phyloP scores from a whole-genome alignment of 2,888 invertebrate genomes.

The Chrysolina americana region DNA sequence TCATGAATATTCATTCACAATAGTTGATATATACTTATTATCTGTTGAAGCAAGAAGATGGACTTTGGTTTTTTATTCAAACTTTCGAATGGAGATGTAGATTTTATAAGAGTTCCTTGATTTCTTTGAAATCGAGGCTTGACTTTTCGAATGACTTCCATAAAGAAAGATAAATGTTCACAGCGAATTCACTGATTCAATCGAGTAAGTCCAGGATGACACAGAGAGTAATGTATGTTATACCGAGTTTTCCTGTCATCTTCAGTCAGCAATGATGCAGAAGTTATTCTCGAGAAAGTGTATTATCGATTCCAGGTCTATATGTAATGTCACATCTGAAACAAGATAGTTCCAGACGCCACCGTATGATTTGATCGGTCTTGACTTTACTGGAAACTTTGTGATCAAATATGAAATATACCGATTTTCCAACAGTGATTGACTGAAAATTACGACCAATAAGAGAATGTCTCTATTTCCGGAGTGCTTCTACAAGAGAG shows the following conservation, averaged over 20 bases:
- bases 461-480: neutral
- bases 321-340: neutral
- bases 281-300: neutral
- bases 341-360: neutral
- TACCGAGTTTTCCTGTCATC: neutral
- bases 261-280: neutral
- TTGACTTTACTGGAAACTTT: neutral
- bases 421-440: neutral
- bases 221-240: neutral
- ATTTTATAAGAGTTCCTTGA: neutral
- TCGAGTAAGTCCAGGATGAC: neutral
- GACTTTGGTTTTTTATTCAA: no score
- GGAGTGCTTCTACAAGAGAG: neutral
- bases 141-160: neutral
- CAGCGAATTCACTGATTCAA: neutral
- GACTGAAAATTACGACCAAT: neutral
- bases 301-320: constrained; percentile 3
- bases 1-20: neutral
- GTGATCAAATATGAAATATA: neutral
- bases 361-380: neutral
- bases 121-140: neutral
- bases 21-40: neutral
- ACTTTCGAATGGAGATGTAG: no score
- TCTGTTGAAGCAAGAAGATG: no score
- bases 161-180: neutral